Evolutionary conservation across 2,113 vertebrate species (phyloP).

Genomic region (Murina feae): DNA sequence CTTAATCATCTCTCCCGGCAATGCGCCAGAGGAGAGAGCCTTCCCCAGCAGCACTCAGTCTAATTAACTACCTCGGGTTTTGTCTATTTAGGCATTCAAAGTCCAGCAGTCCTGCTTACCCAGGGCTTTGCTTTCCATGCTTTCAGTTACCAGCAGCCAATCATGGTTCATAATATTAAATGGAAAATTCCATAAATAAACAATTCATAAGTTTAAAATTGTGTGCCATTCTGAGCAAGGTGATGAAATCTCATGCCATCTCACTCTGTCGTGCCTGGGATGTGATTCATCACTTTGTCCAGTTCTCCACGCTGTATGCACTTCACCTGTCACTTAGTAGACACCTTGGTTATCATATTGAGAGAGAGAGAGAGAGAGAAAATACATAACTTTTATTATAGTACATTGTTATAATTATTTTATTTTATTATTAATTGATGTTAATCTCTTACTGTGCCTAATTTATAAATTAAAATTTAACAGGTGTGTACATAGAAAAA

Average conservation of each 20-base stretch:
- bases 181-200: not conserved
- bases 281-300: no score
- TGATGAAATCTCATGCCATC: not conserved
- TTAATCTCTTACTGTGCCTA: not conserved
- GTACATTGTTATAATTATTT: not conserved
- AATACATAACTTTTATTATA: not conserved
- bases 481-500: not conserved
- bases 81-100: slow-evolving; percentile 40
- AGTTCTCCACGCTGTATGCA: not conserved
- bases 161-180: not conserved
- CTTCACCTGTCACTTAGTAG: not conserved
- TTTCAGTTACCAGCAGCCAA: not conserved
- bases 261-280: not conserved
- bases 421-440: not conserved
- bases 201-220: not conserved
- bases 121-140: not conserved
- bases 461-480: not conserved
- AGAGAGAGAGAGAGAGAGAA: not conserved
- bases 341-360: not conserved
- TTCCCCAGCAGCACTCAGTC: slow-evolving; percentile 32
- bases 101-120: not conserved
- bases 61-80: slow-evolving; percentile 58
- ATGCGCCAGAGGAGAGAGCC: not conserved
- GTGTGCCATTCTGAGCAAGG: not conserved
- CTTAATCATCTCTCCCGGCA: slow-evolving; percentile 55